phyloP scores from a whole-genome alignment of 2,113 vertebrate species.

The Salminus brasiliensis region DNA sequence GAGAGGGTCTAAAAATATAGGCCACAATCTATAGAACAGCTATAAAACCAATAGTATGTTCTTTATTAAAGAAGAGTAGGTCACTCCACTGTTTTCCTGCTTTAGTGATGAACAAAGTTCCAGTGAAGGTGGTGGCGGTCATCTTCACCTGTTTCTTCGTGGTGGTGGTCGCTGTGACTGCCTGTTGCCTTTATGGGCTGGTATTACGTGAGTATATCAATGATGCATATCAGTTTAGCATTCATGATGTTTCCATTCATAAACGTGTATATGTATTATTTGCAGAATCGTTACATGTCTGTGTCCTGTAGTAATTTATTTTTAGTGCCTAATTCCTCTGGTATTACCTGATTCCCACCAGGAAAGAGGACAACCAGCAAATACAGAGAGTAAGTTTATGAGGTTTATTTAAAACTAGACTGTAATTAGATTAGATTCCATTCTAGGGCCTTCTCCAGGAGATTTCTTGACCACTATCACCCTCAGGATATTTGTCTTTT shows the following conservation, averaged over 20 bases:
- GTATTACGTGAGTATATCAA: conserved; percentile 44
- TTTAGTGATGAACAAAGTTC: conserved; percentile 63
- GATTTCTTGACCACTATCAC: too few species aligned
- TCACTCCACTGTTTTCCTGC: conserved; percentile 26
- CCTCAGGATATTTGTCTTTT: background rate
- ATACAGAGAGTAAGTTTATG: conserved; percentile 41
- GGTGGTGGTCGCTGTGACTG: conserved; percentile 52
- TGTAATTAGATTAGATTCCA: too few species aligned
- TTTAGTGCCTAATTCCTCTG: background rate
- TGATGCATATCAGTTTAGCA: background rate
- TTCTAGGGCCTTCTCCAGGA: too few species aligned
- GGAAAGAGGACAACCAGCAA: conserved; percentile 28
- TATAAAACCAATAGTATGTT: too few species aligned
- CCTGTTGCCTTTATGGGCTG: conserved; percentile 63
- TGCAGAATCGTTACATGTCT: background rate
- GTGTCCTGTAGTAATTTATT: background rate
- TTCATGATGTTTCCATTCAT: background rate
- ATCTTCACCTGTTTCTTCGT: conserved; percentile 67
- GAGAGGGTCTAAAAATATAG: too few species aligned
- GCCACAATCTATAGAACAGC: too few species aligned
- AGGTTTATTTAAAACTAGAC: background rate
- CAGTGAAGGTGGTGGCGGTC: conserved; percentile 39
- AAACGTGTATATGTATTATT: too few species aligned
- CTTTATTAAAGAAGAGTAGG: too few species aligned
- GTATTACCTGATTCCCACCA: conserved; percentile 11